Evolutionary conservation across 2,888 invertebrate species (phyloP).

Genomic region (Lamproptera curius): DNA sequence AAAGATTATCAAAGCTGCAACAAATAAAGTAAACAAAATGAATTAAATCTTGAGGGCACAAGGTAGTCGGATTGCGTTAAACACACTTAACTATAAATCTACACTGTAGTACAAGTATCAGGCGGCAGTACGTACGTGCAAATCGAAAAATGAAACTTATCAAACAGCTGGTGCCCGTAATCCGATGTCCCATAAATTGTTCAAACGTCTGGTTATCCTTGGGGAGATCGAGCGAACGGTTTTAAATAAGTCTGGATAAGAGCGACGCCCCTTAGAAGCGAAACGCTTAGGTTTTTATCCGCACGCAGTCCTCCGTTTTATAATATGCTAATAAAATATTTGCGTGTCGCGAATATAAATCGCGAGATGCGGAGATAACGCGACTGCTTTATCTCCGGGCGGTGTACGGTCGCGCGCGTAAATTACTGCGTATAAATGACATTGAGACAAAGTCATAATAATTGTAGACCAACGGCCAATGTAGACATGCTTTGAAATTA

Average conservation of each 20-base stretch:
- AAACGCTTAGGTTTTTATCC: constrained; percentile 9
- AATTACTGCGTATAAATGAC: background rate
- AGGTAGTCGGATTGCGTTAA: too few species aligned
- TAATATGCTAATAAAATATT: constrained; percentile 19
- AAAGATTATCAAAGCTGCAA: too few species aligned
- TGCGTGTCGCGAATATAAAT: constrained; percentile 17
- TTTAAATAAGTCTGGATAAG: background rate
- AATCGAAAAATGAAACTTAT: background rate
- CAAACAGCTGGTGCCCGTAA: background rate
- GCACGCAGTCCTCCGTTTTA: constrained; percentile 10
- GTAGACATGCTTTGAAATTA: too few species aligned
- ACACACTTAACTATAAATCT: too few species aligned
- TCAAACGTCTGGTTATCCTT: background rate
- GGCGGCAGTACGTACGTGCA: too few species aligned
- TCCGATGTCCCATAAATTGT: background rate
- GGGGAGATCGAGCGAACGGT: background rate
- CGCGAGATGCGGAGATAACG: constrained; percentile 4
- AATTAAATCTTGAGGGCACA: too few species aligned
- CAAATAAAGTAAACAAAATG: too few species aligned
- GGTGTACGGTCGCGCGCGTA: background rate
- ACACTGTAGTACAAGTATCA: too few species aligned
- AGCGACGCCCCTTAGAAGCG: background rate
- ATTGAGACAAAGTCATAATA: background rate
- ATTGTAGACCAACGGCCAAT: too few species aligned
- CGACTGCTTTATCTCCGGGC: background rate